Base-by-base conservation (phyloP, 1,140 invertebrate species). In the Trichonephila inaurata region DNA sequence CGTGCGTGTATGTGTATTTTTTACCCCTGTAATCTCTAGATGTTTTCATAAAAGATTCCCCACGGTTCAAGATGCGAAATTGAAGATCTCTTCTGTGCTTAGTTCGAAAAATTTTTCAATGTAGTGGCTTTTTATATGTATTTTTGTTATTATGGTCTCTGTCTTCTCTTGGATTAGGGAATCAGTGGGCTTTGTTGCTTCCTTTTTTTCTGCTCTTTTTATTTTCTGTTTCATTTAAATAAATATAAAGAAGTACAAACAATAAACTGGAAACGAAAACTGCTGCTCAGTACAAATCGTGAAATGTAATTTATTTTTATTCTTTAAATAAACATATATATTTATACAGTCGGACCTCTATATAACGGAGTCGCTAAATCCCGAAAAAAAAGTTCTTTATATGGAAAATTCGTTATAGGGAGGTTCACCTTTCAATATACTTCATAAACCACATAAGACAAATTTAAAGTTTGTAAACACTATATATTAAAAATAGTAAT, bases 41-140 rank as follows among this genome's bases (percentile, higher is more conserved):
- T 62, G 58, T 33, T 87, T 62, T 87, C 8, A 62, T 87, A 87
- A 62, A 62, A 87, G 85, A 83, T 58, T 58, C 51, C n/a, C 51
- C 51, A 0, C 24, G n/a, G 69, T 72, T 58, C 21, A 58, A 58
- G 81, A 58, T 83, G 40, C 51, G 81, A 83, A 83, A 83, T 58
- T 83, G 81, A 83, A 83, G 81, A 83, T 58, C 21, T 83, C 18
- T n/a, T 44, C 51, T 33, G 81, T 58, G 51, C 40, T 83, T 8
- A 72, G 69, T 51, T 83, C 6, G 81, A 60, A 83, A 83, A n/a
- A 33, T 72, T 72, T 12, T 72, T 72, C 69, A 28, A 33, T 72
- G 28, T 33, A 72, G 69, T 33, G 28, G 69, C 69, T 40, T 72
- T 72, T 72, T 33, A 72, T 24, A 28, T 14, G 69, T 72, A 12